A percentile compares a stretch with the other conserved stretches of the same genome.
phyloP scores from a whole-genome alignment of 2,888 invertebrate species.

The Elegia similella region DNA sequence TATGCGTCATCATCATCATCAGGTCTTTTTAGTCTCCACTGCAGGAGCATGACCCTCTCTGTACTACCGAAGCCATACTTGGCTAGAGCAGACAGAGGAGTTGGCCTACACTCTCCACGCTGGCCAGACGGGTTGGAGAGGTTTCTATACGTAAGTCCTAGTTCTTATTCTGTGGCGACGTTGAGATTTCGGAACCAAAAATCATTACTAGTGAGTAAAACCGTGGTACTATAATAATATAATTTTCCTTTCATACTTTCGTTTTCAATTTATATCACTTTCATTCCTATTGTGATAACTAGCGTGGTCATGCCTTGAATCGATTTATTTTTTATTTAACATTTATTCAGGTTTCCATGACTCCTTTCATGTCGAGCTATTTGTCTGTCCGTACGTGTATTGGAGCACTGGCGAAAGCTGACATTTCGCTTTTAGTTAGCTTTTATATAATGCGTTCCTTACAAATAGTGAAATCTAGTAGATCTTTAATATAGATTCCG shows the following conservation, averaged over 20 bases:
- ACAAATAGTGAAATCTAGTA: too few species aligned
- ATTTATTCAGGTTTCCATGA: slow-evolving; percentile 17
- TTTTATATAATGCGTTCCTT: background rate
- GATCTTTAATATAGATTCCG: too few species aligned
- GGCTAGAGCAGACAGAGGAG: too few species aligned
- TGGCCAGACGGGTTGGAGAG: too few species aligned
- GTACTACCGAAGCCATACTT: too few species aligned
- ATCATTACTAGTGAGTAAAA: background rate
- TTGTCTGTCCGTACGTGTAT: slow-evolving; percentile 27
- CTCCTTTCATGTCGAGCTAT: background rate
- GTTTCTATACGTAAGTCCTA: too few species aligned
- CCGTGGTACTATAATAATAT: background rate
- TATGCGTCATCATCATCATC: too few species aligned
- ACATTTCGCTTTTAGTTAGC: background rate
- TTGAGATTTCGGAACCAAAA: background rate
- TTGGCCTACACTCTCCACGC: too few species aligned
- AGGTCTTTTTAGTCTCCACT: too few species aligned
- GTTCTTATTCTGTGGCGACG: too few species aligned
- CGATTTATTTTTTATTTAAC: slow-evolving; percentile 28
- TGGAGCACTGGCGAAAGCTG: slow-evolving; percentile 25
- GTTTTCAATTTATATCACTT: slow-evolving; percentile 28
- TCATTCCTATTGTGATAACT: slow-evolving; percentile 24
- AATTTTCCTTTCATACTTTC: slow-evolving; percentile 21
- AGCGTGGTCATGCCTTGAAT: slow-evolving; percentile 11
- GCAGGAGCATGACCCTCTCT: too few species aligned